Conservation (phyloP, 2,797 vertebrate species). For the Parauchenoglanis ngamensis region DNA sequence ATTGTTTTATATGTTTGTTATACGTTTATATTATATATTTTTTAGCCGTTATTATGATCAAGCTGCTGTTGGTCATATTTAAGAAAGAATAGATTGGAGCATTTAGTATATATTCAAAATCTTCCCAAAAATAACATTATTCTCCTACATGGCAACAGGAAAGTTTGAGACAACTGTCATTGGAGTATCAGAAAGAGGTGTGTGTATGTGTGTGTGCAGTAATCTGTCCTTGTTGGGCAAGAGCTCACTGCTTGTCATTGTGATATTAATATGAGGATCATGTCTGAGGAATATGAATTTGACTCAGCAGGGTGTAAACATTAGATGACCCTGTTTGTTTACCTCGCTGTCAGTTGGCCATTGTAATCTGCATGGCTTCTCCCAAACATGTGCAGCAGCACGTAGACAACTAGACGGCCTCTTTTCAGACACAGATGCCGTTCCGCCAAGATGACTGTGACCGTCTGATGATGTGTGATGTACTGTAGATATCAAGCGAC, state of each 20-base stretch:
- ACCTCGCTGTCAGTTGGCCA: constrained; percentile 37
- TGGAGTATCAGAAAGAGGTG: background rate
- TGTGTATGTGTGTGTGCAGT: constrained; percentile 23
- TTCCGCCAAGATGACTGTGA: constrained; percentile 20
- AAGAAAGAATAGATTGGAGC: background rate
- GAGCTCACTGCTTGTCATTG: constrained; percentile 37
- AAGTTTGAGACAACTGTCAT: constrained; percentile 7
- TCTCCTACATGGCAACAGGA: background rate
- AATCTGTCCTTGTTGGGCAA: constrained; percentile 44
- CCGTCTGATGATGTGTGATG: constrained; percentile 10
- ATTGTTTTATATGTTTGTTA: background rate
- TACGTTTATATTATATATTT: too few species aligned
- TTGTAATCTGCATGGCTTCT: constrained; percentile 41
- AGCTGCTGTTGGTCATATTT: background rate
- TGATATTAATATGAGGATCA: constrained; percentile 56
- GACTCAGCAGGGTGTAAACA: constrained; percentile 52
- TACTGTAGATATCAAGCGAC: constrained; percentile 8
- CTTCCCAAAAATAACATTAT: background rate
- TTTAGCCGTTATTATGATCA: background rate
- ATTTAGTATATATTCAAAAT: background rate
- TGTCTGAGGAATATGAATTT: constrained; percentile 45
- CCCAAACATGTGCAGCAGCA: constrained; percentile 25
- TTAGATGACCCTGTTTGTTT: constrained; percentile 49
- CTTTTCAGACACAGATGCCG: constrained; percentile 7
- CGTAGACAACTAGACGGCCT: constrained; percentile 29